A percentile compares a stretch with the other conserved stretches of the same genome.
phyloP scores from a whole-genome alignment of 2,113 vertebrate species.

The Heliornis fulica region DNA sequence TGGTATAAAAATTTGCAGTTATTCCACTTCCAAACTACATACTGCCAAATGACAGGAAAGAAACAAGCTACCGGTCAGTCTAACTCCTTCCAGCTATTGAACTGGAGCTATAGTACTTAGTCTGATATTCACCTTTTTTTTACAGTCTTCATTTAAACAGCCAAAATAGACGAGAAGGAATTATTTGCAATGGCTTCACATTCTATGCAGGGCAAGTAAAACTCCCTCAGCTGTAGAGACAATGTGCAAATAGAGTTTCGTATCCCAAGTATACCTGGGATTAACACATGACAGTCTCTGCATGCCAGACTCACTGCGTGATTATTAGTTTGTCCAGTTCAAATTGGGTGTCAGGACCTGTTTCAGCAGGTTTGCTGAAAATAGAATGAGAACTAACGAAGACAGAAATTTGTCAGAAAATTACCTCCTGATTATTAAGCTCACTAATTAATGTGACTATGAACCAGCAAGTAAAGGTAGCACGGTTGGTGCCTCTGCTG shows the following conservation, averaged over 20 bases:
- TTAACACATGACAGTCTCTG: neutral
- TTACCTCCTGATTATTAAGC: neutral
- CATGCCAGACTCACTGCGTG: neutral
- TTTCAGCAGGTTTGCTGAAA: neutral
- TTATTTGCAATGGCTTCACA: neutral
- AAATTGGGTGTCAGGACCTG: neutral
- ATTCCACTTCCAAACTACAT: neutral
- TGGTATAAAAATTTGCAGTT: neutral
- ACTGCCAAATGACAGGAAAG: neutral
- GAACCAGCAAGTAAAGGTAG: neutral
- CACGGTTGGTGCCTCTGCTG: neutral
- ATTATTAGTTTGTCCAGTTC: neutral
- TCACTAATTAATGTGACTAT: neutral
- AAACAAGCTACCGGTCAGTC: neutral
- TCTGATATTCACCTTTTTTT: neutral
- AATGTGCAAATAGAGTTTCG: neutral
- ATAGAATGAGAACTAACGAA: neutral
- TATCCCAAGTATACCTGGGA: neutral
- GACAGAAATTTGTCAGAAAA: neutral
- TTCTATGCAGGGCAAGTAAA: neutral
- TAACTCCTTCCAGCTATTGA: neutral
- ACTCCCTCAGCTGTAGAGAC: neutral
- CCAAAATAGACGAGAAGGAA: neutral
- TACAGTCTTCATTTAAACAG: neutral
- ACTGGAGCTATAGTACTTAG: neutral